Base-by-base conservation (phyloP, 2,113 vertebrate genomes). In the Pycnonotus jocosus region DNA sequence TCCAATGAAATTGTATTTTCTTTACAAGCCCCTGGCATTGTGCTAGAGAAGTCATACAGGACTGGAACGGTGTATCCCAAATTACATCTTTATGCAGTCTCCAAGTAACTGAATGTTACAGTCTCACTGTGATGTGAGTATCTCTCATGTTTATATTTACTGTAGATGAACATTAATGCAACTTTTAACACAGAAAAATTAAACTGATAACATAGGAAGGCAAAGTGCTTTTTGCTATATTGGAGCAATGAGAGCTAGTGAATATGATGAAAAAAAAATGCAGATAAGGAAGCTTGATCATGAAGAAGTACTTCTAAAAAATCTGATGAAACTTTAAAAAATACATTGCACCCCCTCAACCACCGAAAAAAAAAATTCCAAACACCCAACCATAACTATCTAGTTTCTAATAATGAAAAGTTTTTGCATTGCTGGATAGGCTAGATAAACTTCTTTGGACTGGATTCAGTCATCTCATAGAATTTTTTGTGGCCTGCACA, bases 11-110 rank as follows among this genome's bases (percentile, higher is more conserved):
- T 24, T 33, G 0, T 47, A 6, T 65, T 93, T 88, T 74, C 15
- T 70, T 91, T 68, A 51, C 33, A 53, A 79, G 17, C 37, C 3
- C 2, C 38, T 62, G 47, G 15, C 40, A 13, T 51, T 76, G 30
- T 69, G 21, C 45, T 37, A 23, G 44, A 50, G 57, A 51, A 1
- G 5, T 68, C 37, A 15, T 40, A 31, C 15, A 40, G 35, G 21
- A 54, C 30, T n/a, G 14, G 17, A 16, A 56, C 0, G 3, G 5
- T 74, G 24, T 42, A 51, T 81, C 25, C n/a, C 0, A 1, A 66
- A 30, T 81, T 35, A 2, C 14, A 14, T 77, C 21, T 71, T 88
- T 45, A 25, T 57, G 15, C 15, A 8, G 10, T 44, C 13, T 89
- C 30, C 30, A 86, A 23, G n/a, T 62, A 62, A 50, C 24, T 38